Conservation (phyloP, 1,140 invertebrate genomes). For the Pteromalus puparum region DNA sequence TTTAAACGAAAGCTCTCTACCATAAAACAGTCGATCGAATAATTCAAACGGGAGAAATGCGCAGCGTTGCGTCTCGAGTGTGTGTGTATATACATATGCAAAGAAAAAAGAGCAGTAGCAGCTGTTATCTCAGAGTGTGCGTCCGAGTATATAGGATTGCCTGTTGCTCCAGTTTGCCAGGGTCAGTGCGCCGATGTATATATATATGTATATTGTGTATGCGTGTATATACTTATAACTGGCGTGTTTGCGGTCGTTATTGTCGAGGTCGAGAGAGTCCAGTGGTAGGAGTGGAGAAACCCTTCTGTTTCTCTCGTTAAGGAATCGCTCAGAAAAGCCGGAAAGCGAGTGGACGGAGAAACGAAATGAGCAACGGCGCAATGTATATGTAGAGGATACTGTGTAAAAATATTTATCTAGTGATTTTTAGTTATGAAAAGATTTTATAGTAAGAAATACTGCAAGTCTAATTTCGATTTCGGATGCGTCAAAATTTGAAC, state of each 20-base stretch:
- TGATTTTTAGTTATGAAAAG: no score
- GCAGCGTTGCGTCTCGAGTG: no score
- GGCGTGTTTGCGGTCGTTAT: conserved; percentile 9
- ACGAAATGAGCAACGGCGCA: neutral
- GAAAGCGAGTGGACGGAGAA: neutral
- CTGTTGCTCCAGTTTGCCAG: conserved; percentile 59
- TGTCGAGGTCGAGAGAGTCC: conserved; percentile 10
- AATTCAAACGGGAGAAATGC: no score
- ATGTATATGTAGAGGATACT: no score
- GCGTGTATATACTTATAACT: neutral
- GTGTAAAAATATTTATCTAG: no score
- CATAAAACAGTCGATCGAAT: no score
- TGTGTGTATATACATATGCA: no score
- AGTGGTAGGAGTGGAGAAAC: neutral
- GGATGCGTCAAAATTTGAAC: no score
- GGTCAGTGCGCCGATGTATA: conserved; percentile 40
- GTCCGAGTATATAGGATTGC: conserved; percentile 39
- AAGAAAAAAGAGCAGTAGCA: neutral
- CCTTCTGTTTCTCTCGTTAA: neutral
- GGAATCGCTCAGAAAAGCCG: neutral
- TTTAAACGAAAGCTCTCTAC: no score
- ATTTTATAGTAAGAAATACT: no score
- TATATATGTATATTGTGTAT: neutral
- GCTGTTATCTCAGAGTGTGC: neutral
- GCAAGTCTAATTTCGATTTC: no score